These are phyloP conservation scores for Hiodon tergisus DNA, from an alignment of 2,113 vertebrate genomes.

Conservation along the genomic window DNA sequence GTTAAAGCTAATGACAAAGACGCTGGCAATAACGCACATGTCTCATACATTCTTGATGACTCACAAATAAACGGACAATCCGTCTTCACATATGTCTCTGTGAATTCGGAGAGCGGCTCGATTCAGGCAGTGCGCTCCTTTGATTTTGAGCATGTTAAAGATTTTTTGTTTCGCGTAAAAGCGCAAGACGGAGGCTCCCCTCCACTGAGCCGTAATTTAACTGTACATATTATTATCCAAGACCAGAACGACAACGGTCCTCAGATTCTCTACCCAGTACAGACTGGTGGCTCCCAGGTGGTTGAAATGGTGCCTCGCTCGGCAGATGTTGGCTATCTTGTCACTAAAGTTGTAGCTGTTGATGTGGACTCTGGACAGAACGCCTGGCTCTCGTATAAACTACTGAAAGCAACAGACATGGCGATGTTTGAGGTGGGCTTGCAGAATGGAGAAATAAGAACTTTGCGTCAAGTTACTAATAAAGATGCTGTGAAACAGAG, in stretches of 20 bases:
- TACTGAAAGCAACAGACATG: conserved; percentile 32
- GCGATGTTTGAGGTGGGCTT: conserved; percentile 39
- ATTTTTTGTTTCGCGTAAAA: conserved; percentile 30
- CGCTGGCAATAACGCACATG: conserved; percentile 25
- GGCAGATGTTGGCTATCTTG: conserved; percentile 33
- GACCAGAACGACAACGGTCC: conserved; percentile 47
- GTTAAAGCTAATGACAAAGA: conserved; percentile 37
- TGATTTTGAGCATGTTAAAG: conserved; percentile 37
- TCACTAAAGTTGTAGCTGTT: too few species aligned
- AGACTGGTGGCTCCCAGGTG: conserved; percentile 24
- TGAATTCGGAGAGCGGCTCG: conserved; percentile 34
- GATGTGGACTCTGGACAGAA: conserved; percentile 57
- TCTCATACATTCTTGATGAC: conserved; percentile 31
- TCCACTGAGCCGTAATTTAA: conserved; percentile 35
- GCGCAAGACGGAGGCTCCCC: conserved; percentile 37
- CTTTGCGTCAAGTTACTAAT: too few species aligned
- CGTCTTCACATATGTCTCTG: conserved; percentile 31
- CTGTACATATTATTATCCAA: conserved; percentile 34
- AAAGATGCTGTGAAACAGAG: too few species aligned
- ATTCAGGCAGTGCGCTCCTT: conserved; percentile 34
- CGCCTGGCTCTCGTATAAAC: conserved; percentile 54
- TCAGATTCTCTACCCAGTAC: conserved; percentile 36
- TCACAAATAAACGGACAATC: conserved; percentile 18
- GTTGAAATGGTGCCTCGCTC: conserved; percentile 43
- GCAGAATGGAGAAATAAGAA: conserved; percentile 42